These are phyloP conservation scores for Metallyticus violacea DNA, from an alignment of 2,888 invertebrate species.

Conservation along the genomic window DNA sequence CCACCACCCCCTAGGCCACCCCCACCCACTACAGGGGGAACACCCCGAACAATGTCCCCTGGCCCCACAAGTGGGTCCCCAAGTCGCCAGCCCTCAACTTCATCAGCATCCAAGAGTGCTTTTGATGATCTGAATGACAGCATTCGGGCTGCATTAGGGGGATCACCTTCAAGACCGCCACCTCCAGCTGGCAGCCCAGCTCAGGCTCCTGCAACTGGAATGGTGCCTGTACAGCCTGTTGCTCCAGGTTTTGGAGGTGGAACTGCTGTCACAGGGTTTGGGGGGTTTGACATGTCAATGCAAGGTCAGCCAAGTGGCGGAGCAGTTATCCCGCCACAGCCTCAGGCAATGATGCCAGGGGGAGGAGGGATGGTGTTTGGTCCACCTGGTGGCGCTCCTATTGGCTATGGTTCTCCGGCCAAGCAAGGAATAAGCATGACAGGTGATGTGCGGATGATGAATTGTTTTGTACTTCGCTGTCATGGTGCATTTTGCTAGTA, in stretches of 20 bases:
- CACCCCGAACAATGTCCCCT: constrained; percentile 46
- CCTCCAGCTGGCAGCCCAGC: constrained; percentile 18
- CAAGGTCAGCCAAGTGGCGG: constrained; percentile 10
- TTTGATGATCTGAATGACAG: constrained; percentile 68
- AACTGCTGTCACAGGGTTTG: constrained; percentile 37
- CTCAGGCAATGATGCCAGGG: constrained; percentile 32
- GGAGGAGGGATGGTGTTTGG: constrained; percentile 38
- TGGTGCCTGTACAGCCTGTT: constrained; percentile 18
- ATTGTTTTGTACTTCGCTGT: background rate
- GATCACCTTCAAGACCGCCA: constrained; percentile 51
- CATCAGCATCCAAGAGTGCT: constrained; percentile 55
- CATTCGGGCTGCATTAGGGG: constrained; percentile 65
- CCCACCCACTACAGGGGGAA: constrained; percentile 42
- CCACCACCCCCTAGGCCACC: constrained; percentile 50
- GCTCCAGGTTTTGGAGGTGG: background rate
- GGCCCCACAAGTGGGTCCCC: constrained; percentile 43
- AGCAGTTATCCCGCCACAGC: constrained; percentile 5
- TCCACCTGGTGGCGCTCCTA: constrained; percentile 43
- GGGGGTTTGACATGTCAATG: constrained; percentile 40
- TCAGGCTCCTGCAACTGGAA: constrained; percentile 18
- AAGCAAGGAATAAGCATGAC: constrained; percentile 47
- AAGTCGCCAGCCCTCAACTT: constrained; percentile 32
- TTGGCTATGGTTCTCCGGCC: constrained; percentile 50
- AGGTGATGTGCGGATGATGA: constrained; percentile 42
- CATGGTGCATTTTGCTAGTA: constrained; percentile 1